Percentiles rank a stretch among this genome's conserved stretches.
Conservation (phyloP, 2,113 vertebrate genomes). For the Phainopepla nitens region DNA sequence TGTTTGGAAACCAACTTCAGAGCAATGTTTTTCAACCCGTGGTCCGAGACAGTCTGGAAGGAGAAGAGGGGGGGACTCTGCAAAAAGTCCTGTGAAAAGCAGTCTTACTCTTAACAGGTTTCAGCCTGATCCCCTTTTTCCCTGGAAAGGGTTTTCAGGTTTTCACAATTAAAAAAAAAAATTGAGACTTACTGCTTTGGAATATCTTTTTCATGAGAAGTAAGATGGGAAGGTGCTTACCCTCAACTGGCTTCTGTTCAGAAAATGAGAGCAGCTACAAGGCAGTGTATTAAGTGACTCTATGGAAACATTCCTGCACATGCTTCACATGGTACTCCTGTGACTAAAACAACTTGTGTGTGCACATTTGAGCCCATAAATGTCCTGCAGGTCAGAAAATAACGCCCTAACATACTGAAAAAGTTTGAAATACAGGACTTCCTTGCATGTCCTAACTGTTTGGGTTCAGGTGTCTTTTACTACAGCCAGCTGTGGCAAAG, state of each 20-base stretch:
- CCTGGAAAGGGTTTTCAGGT: background rate
- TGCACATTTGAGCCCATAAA: background rate
- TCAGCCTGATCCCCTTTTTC: background rate
- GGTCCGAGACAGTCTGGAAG: background rate
- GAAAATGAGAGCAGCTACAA: background rate
- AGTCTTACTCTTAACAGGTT: background rate
- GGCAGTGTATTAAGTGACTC: background rate
- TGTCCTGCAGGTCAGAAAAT: background rate
- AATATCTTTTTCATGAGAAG: background rate
- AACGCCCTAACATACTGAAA: background rate
- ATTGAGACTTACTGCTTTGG: background rate
- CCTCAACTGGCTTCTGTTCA: background rate
- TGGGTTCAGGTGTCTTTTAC: background rate
- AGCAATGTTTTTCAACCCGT: background rate
- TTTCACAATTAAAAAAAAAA: background rate
- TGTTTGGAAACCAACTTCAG: background rate
- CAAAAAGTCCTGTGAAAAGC: background rate
- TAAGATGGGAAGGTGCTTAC: background rate
- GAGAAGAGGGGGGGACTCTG: background rate
- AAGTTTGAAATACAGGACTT: background rate
- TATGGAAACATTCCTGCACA: rapidly evolving
- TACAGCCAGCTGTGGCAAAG: background rate
- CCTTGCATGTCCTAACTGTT: background rate
- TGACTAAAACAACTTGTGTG: background rate
- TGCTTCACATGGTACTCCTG: background rate